Percentiles rank a stretch among this genome's conserved stretches.
Conservation (phyloP, 1,140 invertebrate genomes). For the Calephelis virginiensis region DNA sequence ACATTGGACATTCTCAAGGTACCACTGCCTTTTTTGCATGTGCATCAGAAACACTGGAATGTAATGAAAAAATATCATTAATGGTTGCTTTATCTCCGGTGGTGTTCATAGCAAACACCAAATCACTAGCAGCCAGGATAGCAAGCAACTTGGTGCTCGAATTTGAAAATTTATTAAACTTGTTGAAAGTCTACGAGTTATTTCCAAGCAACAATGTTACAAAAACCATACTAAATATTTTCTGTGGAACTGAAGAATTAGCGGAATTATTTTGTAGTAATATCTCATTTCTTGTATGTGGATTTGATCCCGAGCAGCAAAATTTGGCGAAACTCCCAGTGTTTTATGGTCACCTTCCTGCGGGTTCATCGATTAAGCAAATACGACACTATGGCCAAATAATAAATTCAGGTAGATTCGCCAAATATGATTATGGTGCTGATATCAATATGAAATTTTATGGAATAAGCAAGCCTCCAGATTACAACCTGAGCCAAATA, state of each 20-base stretch:
- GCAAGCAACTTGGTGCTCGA: background rate
- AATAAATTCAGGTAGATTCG: slow-evolving; percentile 63
- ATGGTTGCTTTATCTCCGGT: slow-evolving; percentile 76
- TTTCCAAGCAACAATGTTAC: background rate
- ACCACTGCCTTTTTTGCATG: slow-evolving; percentile 77
- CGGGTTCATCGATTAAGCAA: slow-evolving; percentile 87
- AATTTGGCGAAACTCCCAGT: slow-evolving; percentile 81
- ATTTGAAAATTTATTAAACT: background rate
- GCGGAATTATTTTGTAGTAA: slow-evolving; percentile 16
- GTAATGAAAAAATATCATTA: slow-evolving; percentile 79
- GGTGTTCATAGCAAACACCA: slow-evolving; percentile 75
- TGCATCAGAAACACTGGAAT: slow-evolving; percentile 78
- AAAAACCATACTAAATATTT: background rate
- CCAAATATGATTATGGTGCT: slow-evolving; percentile 67
- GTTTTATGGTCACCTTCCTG: slow-evolving; percentile 86
- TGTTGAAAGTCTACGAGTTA: slow-evolving; percentile 1
- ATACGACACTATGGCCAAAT: slow-evolving; percentile 84
- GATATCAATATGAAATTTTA: slow-evolving; percentile 61
- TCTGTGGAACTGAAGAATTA: background rate
- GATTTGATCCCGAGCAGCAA: slow-evolving; percentile 30
- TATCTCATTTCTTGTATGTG: slow-evolving; percentile 28
- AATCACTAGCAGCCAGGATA: slow-evolving; percentile 36
- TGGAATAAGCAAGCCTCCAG: slow-evolving; percentile 77
- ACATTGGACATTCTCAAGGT: slow-evolving; percentile 14
- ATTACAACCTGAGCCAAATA: slow-evolving; percentile 80